These are phyloP conservation scores for Ophion ventricosus DNA, from an alignment of 2,888 invertebrate species.

Conservation along the genomic window DNA sequence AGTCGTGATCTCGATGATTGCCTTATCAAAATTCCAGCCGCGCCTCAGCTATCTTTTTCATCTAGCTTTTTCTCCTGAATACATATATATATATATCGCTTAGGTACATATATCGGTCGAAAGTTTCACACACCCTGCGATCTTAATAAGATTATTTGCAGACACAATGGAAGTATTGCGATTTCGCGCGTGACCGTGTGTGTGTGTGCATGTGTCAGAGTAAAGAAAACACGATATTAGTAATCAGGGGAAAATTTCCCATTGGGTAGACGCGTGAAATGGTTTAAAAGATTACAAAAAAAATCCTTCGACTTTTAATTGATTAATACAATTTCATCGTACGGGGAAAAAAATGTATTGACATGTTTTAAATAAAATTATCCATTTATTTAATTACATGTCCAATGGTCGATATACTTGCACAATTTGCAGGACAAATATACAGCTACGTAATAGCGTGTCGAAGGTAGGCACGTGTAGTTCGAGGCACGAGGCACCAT, in stretches of 20 bases:
- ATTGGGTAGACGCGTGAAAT: no score
- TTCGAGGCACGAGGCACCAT: slow-evolving; percentile 3
- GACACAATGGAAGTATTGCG: not conserved
- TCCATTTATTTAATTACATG: no score
- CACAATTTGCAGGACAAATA: not conserved
- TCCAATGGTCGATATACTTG: not conserved
- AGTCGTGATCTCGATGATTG: slow-evolving; percentile 58
- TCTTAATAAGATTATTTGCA: slow-evolving; percentile 15
- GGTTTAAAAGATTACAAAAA: no score
- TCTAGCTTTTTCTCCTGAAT: slow-evolving; percentile 12
- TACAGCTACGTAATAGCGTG: not conserved
- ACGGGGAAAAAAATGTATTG: no score
- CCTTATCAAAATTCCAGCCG: slow-evolving; percentile 56
- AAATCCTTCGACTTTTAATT: no score
- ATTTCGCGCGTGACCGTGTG: not conserved
- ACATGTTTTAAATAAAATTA: no score
- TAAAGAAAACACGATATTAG: no score
- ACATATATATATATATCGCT: not conserved
- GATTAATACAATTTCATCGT: no score
- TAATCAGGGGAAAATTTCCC: no score
- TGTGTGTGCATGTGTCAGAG: no score
- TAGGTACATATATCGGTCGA: not conserved
- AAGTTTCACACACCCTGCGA: not conserved
- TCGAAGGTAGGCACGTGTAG: slow-evolving; percentile 62
- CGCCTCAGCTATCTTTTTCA: slow-evolving; percentile 48